Evolutionary conservation across 2,888 invertebrate species (phyloP).

Genomic region (Orthosia gothica): DNA sequence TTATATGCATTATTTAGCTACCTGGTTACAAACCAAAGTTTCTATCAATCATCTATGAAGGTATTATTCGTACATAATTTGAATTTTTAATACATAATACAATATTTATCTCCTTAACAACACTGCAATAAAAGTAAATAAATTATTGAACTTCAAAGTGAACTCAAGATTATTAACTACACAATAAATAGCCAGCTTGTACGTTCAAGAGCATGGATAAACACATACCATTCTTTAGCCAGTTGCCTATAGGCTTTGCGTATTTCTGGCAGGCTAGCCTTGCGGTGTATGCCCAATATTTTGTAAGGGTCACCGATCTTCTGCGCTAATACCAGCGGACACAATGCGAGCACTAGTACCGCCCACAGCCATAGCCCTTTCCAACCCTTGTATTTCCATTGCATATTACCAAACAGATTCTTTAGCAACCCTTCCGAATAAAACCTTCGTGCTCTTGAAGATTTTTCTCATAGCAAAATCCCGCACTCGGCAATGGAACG

Average conservation of each 20-base stretch:
- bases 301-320: slow-evolving; percentile 95
- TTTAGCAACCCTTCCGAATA: slow-evolving; percentile 70
- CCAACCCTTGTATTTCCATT: slow-evolving; percentile 86
- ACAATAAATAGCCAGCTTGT: background rate
- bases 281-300: slow-evolving; percentile 94
- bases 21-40: background rate
- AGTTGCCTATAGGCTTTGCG: slow-evolving; percentile 97
- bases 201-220: background rate
- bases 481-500: slow-evolving; percentile 70
- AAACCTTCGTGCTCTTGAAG: slow-evolving; percentile 76
- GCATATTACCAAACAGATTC: slow-evolving; percentile 83
- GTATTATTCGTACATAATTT: background rate
- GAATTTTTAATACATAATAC: no score
- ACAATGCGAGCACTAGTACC: slow-evolving; percentile 75
- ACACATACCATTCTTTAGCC: slow-evolving; percentile 96
- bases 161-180: background rate
- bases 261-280: slow-evolving; percentile 95
- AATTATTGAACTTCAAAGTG: background rate
- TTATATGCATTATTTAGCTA: background rate
- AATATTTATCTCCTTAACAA: background rate
- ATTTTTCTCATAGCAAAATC: slow-evolving; percentile 75
- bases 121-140: slow-evolving; percentile 22
- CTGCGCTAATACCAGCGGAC: slow-evolving; percentile 80
- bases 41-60: background rate
- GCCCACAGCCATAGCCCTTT: slow-evolving; percentile 84